Evolutionary conservation across 30 jellyfish, hydroid and myxozoan species (phyloP), one percentile per base, ranked within the genome.

Genomic region (Aurelia coerulea): DNA sequence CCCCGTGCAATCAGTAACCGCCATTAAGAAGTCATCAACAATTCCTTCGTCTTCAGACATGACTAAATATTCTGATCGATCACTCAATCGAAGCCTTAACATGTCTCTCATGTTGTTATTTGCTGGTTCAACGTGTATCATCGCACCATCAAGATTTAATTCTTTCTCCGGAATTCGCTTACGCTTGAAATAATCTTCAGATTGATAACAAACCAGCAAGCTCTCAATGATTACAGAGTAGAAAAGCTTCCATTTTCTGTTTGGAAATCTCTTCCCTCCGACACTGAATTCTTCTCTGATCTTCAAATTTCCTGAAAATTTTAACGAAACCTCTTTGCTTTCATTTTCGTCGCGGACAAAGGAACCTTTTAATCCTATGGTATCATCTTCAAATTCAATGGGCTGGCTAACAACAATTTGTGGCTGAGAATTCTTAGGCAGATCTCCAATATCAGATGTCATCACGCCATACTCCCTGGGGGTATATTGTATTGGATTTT

Each of bases 1-100:
- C 19, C 80, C 87, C 11, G 96, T 69, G 56, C 80, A 67, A 49
- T 87, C 90, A 58, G 79, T 76, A n/a, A 87, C 81, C 1, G 90
- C 90, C 96, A 87, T 87, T 4, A 87, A 73, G 33, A 87, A 78
- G 39, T 87, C 87, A 70, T 87, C 90, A 2, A 78, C 39, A 16
- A 87, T 88, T 10, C 9, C 73, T 58, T 50, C 58, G 59, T 74
- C 88, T 4, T 59, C 87, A 1, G 96, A 39, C 52, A 65, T 74
- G 10, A 87, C 50, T 16, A 87, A 23, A 69, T 35, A 77, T 32
- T 87, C 90, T 37, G 96, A 19, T 68, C 64, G 32, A 42, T 87
- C 76, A 13, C 87, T 64, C 62, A 78, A 35, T 31, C 79, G 80
- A 33, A 87, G 90, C 78, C 90, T 62, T 7, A 87, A 68, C 2